Conservation (phyloP, 2,888 invertebrate genomes). For the Lasioglossum marginatum region DNA sequence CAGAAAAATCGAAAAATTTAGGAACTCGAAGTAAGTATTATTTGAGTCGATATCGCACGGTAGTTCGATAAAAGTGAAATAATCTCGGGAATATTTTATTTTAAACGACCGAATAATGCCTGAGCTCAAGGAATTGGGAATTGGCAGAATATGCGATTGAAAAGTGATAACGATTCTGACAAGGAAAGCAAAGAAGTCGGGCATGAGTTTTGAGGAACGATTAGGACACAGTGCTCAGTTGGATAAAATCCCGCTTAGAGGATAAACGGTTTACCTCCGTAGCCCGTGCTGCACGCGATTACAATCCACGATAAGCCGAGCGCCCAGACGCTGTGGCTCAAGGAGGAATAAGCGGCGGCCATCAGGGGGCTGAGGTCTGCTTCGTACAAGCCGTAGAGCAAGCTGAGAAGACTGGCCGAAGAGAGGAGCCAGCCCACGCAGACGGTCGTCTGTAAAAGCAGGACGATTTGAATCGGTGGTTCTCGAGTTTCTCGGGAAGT, state of each 20-base stretch:
- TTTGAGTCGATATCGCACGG: neutral
- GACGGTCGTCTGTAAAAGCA: slow-evolving; percentile 87
- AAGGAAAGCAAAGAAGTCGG: too few relatives aligned
- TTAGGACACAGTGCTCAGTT: too few relatives aligned
- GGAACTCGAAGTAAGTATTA: neutral
- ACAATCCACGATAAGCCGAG: slow-evolving; percentile 93
- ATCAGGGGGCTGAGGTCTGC: slow-evolving; percentile 88
- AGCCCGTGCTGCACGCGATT: slow-evolving; percentile 93
- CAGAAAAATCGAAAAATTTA: neutral
- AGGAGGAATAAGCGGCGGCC: slow-evolving; percentile 92
- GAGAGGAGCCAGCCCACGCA: slow-evolving; percentile 90
- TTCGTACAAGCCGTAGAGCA: slow-evolving; percentile 92
- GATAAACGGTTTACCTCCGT: slow-evolving; percentile 88
- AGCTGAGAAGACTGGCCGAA: slow-evolving; percentile 88
- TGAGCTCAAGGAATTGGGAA: too few relatives aligned
- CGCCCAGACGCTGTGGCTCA: slow-evolving; percentile 94
- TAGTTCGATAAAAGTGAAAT: neutral
- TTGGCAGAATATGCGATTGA: too few relatives aligned
- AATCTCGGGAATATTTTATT: neutral
- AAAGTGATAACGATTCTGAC: too few relatives aligned
- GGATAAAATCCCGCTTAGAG: neutral
- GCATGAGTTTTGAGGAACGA: too few relatives aligned
- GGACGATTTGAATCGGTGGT: neutral
- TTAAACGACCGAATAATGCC: neutral
- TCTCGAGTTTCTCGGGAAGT: neutral